Base-by-base conservation (phyloP, 2,888 invertebrate genomes). In the Barypeithes pellucidus region DNA sequence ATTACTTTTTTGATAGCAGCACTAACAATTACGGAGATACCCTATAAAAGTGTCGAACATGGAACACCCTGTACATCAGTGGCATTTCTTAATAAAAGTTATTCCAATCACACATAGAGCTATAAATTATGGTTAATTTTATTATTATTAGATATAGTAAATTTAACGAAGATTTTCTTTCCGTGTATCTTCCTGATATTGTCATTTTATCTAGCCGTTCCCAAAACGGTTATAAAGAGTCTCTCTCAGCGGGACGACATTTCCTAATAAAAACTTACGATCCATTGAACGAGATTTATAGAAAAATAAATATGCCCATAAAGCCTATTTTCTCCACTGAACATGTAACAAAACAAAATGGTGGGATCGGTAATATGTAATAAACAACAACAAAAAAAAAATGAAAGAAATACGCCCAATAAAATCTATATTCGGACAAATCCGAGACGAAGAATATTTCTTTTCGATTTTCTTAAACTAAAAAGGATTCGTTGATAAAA, bases 241-340 rank as follows among this genome's bases (percentile, higher is more conserved):
- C 8, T 52, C 50, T 52, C 54, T 57, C 16, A 16, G 54, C 33
- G 14, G 33, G 33, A 33, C 45, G 41, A 61, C 43, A 39, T 43
- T 43, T 43, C 43, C 43, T 61, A 61, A 61, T 61, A 61, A 61
- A 61, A 61, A 61, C 61, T 61, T 16, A 61, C 39, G 61, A 61
- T 12, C 41, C 43, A 41, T 18, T 61, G 61, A 43, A 43, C 12
- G 16, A 43, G 39, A 61, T 61, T 61, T 61, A 61, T 61, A 29
- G 61, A 29, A 61, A 43, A 61, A 61, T 39, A 61, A 61, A 43
- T 41, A 61, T 61, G 20, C 45, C 22, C 41, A 43, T 16, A 61
- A 36, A 22, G 22, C 14, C 61, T 29, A 22, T 61, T 41, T 29
- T 61, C 18, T 18, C 41, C 41, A 16, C 7, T n/a, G 41, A 11